Conservation (phyloP, 2,797 vertebrate species). For the Sebastes cheni region DNA sequence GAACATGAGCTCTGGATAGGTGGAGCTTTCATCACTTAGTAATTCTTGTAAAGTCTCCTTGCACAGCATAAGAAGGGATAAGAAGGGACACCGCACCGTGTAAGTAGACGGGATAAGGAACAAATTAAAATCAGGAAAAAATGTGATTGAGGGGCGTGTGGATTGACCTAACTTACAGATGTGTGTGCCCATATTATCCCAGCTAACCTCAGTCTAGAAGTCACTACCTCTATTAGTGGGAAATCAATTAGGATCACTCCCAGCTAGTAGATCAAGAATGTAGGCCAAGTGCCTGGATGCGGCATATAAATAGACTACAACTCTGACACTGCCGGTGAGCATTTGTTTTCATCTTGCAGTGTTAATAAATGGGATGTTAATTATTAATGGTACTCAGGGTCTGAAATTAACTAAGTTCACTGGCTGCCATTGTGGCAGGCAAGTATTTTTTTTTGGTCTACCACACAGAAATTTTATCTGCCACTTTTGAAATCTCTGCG, state of each 20-base stretch:
- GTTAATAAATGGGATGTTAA: slow-evolving; percentile 2
- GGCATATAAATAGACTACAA: not conserved
- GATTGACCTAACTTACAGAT: slow-evolving; percentile 5
- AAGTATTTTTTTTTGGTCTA: too few species aligned
- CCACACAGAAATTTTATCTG: too few species aligned
- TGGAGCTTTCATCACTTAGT: slow-evolving; percentile 38
- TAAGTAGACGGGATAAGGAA: not conserved
- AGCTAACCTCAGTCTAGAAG: not conserved
- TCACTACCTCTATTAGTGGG: not conserved
- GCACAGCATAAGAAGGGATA: not conserved
- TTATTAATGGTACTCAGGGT: not conserved
- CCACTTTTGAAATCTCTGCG: too few species aligned
- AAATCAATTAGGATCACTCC: slow-evolving; percentile 14
- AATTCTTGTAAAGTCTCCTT: slow-evolving; percentile 17
- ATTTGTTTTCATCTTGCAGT: not conserved
- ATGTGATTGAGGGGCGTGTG: not conserved
- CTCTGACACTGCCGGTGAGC: not conserved
- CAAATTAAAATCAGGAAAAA: slow-evolving; percentile 17
- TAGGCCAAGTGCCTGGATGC: not conserved
- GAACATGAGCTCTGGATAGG: slow-evolving; percentile 10
- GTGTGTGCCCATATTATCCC: not conserved
- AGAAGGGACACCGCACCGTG: not conserved
- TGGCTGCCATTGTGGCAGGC: too few species aligned
- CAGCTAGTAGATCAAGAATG: not conserved
- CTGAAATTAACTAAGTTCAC: too few species aligned